phyloP scores from a whole-genome alignment of 1,140 invertebrate genomes.

The Coelopa frigida region DNA sequence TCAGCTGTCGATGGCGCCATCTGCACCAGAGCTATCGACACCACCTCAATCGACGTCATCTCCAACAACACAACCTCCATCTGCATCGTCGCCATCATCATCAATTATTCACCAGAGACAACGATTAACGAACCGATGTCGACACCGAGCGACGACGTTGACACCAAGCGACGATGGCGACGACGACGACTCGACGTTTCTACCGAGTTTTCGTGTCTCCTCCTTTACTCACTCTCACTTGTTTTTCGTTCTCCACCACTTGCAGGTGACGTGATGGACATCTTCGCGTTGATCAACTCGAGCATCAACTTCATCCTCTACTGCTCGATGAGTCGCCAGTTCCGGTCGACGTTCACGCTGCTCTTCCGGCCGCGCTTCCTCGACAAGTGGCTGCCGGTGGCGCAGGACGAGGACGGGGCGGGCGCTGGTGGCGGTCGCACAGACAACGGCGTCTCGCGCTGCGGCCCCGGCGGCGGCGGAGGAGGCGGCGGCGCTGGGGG shows the following conservation, averaged over 20 bases:
- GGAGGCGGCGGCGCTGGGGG: slow-evolving; percentile 16
- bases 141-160: too few relatives aligned
- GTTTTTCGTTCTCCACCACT: neutral
- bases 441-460: slow-evolving; percentile 13
- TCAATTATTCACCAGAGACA: too few relatives aligned
- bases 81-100: too few relatives aligned
- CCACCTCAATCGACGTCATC: too few relatives aligned
- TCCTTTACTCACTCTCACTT: too few relatives aligned
- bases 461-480: slow-evolving; percentile 20
- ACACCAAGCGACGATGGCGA: too few relatives aligned
- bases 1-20: too few relatives aligned
- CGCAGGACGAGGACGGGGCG: slow-evolving; percentile 46
- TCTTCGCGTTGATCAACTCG: slow-evolving; percentile 90
- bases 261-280: slow-evolving; percentile 82
- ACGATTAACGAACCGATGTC: too few relatives aligned
- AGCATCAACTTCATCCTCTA: slow-evolving; percentile 97
- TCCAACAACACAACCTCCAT: too few relatives aligned
- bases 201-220: too few relatives aligned
- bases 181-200: too few relatives aligned
- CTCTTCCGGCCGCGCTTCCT: slow-evolving; percentile 56
- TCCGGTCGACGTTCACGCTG: slow-evolving; percentile 77
- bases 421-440: slow-evolving; percentile 34
- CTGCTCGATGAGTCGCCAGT: slow-evolving; percentile 95
- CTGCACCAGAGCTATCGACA: too few relatives aligned
- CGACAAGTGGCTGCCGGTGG: slow-evolving; percentile 51